Evolutionary conservation across 1,140 invertebrate genomes (phyloP).

Genomic region (Anastatus disparis): DNA sequence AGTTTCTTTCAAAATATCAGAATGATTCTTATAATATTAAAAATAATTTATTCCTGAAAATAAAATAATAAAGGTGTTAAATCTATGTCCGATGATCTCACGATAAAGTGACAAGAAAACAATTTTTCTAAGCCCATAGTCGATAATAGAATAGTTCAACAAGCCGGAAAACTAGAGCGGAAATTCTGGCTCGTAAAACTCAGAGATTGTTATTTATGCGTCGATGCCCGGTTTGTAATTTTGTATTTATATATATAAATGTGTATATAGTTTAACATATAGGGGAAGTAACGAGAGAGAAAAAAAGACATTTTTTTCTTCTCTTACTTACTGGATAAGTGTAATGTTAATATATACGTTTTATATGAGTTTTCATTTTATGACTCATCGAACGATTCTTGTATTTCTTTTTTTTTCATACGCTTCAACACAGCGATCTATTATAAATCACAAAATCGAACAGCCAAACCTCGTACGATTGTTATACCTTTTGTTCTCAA

Average conservation of each 20-base stretch:
- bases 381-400: slow-evolving; percentile 12
- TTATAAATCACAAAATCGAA: slow-evolving; percentile 12
- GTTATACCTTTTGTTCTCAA: slow-evolving; percentile 14
- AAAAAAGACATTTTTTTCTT: slow-evolving; percentile 2
- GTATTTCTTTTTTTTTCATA: too few species aligned
- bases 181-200: slow-evolving; percentile 16
- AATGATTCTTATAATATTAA: too few species aligned
- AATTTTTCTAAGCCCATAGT: too few species aligned
- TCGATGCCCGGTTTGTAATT: neutral
- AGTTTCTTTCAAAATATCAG: too few species aligned
- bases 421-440: neutral
- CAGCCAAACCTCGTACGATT: slow-evolving; percentile 18
- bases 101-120: too few species aligned
- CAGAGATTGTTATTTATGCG: neutral
- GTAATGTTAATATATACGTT: neutral
- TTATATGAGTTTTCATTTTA: neutral
- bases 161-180: slow-evolving; percentile 10
- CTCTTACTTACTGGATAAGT: neutral
- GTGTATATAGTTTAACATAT: neutral
- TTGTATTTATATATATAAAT: neutral
- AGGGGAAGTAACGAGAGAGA: neutral
- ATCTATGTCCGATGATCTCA: neutral
- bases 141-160: slow-evolving; percentile 3
- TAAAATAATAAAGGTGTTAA: too few species aligned
- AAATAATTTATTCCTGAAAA: too few species aligned